phyloP scores from a whole-genome alignment of 2,888 invertebrate species.

The Platerodrilus igneus region DNA sequence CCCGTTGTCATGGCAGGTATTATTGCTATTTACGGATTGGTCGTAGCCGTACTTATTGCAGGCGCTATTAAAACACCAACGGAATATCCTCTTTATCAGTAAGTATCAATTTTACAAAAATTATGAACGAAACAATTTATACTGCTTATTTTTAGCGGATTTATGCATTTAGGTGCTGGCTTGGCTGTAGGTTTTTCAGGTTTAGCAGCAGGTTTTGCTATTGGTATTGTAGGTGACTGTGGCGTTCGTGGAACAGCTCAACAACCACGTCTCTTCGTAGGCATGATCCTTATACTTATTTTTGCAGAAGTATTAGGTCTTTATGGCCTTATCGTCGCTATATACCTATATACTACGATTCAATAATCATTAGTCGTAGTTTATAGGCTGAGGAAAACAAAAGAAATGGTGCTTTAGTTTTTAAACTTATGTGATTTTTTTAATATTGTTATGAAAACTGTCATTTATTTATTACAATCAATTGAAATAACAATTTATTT shows the following conservation, averaged over 20 bases:
- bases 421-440: no score
- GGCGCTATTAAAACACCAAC: slow-evolving; percentile 66
- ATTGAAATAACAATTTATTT: no score
- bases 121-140: no score
- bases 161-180: slow-evolving; percentile 96
- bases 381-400: no score
- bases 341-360: slow-evolving; percentile 98
- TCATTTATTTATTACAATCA: no score
- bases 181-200: slow-evolving; percentile 96
- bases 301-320: slow-evolving; percentile 99
- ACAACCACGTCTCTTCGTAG: slow-evolving; percentile 98
- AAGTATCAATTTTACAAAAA: slow-evolving; percentile 50
- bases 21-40: slow-evolving; percentile 99
- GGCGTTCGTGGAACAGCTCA: slow-evolving; percentile 99
- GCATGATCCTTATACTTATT: slow-evolving; percentile 99
- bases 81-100: slow-evolving; percentile 74
- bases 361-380: no score
- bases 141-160: slow-evolving; percentile 82
- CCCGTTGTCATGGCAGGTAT: slow-evolving; percentile 99
- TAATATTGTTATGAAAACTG: no score
- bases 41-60: slow-evolving; percentile 97
- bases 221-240: slow-evolving; percentile 99
- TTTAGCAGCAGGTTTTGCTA: slow-evolving; percentile 97
- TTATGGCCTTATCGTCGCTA: slow-evolving; percentile 99
- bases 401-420: no score